Conservation (phyloP, 1,140 invertebrate genomes). For the Scaptomyza graminum region DNA sequence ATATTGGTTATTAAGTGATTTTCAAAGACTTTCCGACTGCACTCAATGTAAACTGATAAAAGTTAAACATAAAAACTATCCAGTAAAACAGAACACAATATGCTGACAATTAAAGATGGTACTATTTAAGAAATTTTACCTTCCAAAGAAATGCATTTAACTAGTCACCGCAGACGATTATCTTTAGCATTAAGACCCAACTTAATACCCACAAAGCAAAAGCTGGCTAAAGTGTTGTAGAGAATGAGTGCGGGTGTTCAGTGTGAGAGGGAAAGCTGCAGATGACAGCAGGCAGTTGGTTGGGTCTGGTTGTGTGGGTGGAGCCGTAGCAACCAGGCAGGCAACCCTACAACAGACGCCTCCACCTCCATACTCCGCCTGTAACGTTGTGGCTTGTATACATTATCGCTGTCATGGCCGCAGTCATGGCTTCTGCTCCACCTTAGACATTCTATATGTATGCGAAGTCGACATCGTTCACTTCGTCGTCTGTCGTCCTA, state of each 20-base stretch:
- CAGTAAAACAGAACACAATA: neutral
- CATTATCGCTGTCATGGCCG: slow-evolving; percentile 81
- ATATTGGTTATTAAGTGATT: too few species aligned
- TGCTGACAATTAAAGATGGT: neutral
- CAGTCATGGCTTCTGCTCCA: slow-evolving; percentile 83
- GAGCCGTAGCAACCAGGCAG: slow-evolving; percentile 29
- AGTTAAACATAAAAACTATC: neutral
- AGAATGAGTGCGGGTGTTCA: neutral
- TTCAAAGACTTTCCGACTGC: too few species aligned
- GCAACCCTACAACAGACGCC: slow-evolving; percentile 63
- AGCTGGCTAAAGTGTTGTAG: slow-evolving; percentile 1
- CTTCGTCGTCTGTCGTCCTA: slow-evolving; percentile 73
- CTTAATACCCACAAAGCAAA: slow-evolving; percentile 76
- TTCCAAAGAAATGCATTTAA: slow-evolving; percentile 24
- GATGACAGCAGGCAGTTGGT: slow-evolving; percentile 34
- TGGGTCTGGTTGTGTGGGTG: slow-evolving; percentile 34
- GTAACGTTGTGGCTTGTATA: slow-evolving; percentile 51
- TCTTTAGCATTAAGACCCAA: slow-evolving; percentile 69
- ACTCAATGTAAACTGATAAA: too few species aligned
- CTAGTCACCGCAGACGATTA: slow-evolving; percentile 52
- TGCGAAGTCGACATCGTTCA: slow-evolving; percentile 61
- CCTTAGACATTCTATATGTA: slow-evolving; percentile 79
- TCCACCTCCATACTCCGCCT: neutral
- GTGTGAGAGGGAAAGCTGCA: slow-evolving; percentile 19
- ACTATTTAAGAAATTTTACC: neutral